phyloP scores from a whole-genome alignment of 2,113 vertebrate species.

The Coptodon rendalli region DNA sequence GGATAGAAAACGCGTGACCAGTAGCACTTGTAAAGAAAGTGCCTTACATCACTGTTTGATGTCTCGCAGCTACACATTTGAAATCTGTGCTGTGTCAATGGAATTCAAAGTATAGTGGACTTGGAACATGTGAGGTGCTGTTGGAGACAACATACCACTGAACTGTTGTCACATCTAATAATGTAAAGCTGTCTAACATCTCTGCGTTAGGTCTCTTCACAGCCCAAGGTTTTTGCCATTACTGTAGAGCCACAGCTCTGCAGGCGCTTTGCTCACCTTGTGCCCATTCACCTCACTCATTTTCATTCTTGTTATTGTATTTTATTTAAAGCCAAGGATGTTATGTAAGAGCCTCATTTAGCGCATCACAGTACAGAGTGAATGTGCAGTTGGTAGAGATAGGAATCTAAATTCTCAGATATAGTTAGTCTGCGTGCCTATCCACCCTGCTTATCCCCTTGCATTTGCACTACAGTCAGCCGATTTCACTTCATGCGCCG shows the following conservation, averaged over 20 bases:
- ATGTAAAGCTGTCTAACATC: not conserved
- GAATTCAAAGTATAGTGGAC: not conserved
- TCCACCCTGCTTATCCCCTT: not conserved
- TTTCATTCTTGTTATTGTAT: not conserved
- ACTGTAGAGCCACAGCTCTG: not conserved
- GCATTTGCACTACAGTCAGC: not conserved
- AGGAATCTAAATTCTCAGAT: rapidly evolving
- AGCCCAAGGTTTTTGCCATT: not conserved
- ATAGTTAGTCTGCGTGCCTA: rapidly evolving
- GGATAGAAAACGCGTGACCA: not conserved
- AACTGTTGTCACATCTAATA: not conserved
- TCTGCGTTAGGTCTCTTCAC: not conserved
- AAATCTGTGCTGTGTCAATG: not conserved
- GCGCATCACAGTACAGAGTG: not conserved
- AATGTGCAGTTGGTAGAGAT: not conserved
- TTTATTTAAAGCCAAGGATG: not conserved
- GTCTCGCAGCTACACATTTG: not conserved
- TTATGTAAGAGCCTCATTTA: not conserved
- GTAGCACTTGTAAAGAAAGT: conserved; percentile 29
- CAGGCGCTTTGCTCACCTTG: not conserved
- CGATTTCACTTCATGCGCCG: rapidly evolving
- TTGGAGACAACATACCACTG: not conserved
- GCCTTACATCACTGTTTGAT: conserved; percentile 27
- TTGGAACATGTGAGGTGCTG: not conserved
- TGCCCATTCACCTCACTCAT: not conserved